Evolutionary conservation across 1,140 invertebrate genomes (phyloP), one percentile per base, ranked within the genome.

Genomic region (Drosophila nannoptera): DNA sequence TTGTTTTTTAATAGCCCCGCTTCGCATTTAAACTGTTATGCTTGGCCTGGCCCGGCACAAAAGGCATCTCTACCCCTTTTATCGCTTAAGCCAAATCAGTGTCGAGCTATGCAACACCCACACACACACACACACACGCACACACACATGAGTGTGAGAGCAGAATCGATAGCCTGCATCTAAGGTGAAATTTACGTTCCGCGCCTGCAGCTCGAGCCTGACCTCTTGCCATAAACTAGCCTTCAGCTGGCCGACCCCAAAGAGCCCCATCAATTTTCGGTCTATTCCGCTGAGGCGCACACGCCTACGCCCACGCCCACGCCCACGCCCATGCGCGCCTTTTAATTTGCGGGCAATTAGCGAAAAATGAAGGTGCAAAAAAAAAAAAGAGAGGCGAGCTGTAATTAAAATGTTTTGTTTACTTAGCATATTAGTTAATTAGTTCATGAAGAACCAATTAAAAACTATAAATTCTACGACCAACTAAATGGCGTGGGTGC

Each of bases 21-120:
- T 62, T 84, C 81, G 81, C 73, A 84, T 84, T 84, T 84, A 84
- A 84, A 86, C 81, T 84, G 80, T 84, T 84, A 84, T 84, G 80
- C 81, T 80, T 84, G 80, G 80, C 76, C 69, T 77, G 77, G 42
- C 65, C 54, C 40, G 52, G 58, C 76, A 68, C 73, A 77, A 80
- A 81, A 75, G 81, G 70, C 63, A 14, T 7, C 77, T 82, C 76
- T 68, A 63, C 69, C 67, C 66, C 60, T 62, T 77, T 86, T 84
- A 84, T 84, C 81, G 81, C 61, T 81, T 74, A 75, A 72, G 62
- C 81, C 81, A 84, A 84, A 84, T 84, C 80, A 84, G 80, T 84
- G 80, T 86, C 81, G 81, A 74, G 72, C 73, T 78, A 56, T 68
- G 75, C 22, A n/a, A 42, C 63, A 74, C 61, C 81, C 22, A 73